Percentiles rank a stretch among this genome's conserved stretches.
Conservation (phyloP, 2,797 vertebrate genomes). For the Tenualosa ilisha region DNA sequence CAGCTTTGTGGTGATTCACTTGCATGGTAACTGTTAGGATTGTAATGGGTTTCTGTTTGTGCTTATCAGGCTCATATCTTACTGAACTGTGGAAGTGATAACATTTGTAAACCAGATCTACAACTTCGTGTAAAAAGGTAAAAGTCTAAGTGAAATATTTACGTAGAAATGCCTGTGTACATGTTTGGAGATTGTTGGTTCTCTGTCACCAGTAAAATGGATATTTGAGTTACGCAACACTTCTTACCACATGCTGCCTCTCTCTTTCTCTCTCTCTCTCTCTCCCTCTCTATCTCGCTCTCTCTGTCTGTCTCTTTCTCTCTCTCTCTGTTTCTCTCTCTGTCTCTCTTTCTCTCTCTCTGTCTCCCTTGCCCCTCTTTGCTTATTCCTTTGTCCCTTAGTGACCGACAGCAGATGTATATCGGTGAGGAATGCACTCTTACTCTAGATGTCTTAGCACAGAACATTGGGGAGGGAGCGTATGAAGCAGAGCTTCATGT, state of each 20-base stretch:
- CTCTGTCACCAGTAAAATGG: neutral
- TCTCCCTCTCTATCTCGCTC: neutral
- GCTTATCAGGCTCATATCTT: slow-evolving; percentile 76
- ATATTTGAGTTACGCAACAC: neutral
- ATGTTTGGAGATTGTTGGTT: neutral
- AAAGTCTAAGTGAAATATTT: neutral
- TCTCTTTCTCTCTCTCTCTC: no score
- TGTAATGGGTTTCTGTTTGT: slow-evolving; percentile 4
- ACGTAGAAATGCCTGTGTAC: neutral
- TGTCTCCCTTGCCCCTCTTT: neutral
- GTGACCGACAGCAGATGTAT: slow-evolving; percentile 80
- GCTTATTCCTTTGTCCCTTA: slow-evolving; percentile 45
- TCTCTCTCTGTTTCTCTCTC: slow-evolving; percentile 1
- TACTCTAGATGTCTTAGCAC: slow-evolving; percentile 74
- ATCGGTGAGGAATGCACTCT: slow-evolving; percentile 79
- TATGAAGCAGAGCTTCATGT: slow-evolving; percentile 81
- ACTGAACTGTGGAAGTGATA: slow-evolving; percentile 81
- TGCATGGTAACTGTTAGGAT: neutral
- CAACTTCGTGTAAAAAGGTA: slow-evolving; percentile 75
- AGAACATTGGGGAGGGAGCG: slow-evolving; percentile 82
- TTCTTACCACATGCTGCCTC: neutral
- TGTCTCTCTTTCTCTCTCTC: slow-evolving; percentile 22
- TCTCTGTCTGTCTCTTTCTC: slow-evolving; percentile 20
- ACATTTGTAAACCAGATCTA: slow-evolving; percentile 79
- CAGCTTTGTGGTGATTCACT: neutral